Evolutionary conservation across 2,113 vertebrate genomes (phyloP).

Genomic region (Rhinolophus ferrumequinum): DNA sequence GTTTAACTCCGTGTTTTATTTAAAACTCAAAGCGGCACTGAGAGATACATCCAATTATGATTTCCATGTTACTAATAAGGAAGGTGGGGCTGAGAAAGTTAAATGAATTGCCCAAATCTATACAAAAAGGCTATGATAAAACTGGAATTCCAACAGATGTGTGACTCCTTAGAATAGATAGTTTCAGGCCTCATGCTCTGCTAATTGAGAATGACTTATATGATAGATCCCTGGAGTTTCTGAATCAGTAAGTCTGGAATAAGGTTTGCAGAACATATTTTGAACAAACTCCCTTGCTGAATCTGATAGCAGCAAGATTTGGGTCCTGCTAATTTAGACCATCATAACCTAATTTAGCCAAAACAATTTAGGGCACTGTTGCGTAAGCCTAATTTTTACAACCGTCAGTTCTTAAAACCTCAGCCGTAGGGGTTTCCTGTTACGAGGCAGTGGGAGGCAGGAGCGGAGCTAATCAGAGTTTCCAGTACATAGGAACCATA

Average conservation of each 20-base stretch:
- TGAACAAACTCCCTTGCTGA: background rate
- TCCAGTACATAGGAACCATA: rapidly evolving
- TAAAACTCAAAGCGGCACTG: background rate
- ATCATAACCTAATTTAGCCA: background rate
- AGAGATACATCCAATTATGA: background rate
- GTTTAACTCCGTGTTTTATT: background rate
- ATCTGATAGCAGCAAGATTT: background rate
- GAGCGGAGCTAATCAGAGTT: background rate
- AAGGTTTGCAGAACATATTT: background rate
- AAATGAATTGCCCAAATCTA: background rate
- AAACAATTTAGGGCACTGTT: background rate
- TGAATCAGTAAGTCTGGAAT: background rate
- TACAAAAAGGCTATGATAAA: background rate
- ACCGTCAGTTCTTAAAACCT: background rate
- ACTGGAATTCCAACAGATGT: background rate
- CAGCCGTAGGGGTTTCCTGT: background rate
- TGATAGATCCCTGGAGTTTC: background rate
- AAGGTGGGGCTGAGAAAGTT: background rate
- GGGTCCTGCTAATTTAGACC: background rate
- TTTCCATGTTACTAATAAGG: background rate
- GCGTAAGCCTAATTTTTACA: background rate
- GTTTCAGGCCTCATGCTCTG: background rate
- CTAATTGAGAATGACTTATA: background rate
- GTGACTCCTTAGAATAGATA: background rate
- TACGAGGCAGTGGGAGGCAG: rapidly evolving